These are phyloP conservation scores for Drosophila niveifrons DNA, from an alignment of 2,888 invertebrate genomes.

Conservation along the genomic window DNA sequence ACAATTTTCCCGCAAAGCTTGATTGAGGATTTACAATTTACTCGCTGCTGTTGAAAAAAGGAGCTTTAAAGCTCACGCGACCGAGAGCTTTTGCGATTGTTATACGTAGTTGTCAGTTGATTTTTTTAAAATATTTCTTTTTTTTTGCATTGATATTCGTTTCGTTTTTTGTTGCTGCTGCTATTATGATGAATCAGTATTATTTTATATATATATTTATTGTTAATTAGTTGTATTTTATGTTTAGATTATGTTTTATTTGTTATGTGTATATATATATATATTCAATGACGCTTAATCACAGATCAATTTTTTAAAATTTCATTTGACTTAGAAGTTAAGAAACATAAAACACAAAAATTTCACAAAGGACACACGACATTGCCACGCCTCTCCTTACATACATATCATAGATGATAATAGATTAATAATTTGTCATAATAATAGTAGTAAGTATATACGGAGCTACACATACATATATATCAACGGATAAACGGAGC, in stretches of 20 bases:
- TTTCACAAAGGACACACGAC: constrained; percentile 47
- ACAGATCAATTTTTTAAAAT: constrained; percentile 78
- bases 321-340: constrained; percentile 78
- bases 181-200: constrained; percentile 23
- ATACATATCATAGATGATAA: constrained; percentile 12
- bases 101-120: constrained; percentile 35
- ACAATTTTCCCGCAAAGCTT: constrained; percentile 43
- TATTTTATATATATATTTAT: constrained; percentile 9
- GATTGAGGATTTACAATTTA: constrained; percentile 45
- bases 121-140: constrained; percentile 50
- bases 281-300: constrained; percentile 78
- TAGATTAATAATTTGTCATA: constrained; percentile 17
- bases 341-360: constrained; percentile 72
- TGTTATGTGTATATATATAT: constrained; percentile 40
- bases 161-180: constrained; percentile 47
- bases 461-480: constrained; percentile 50
- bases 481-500: too few species aligned
- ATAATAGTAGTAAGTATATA: constrained; percentile 21
- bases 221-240: constrained; percentile 32
- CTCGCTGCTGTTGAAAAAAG: constrained; percentile 19
- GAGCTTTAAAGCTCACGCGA: constrained; percentile 29
- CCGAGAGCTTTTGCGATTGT: constrained; percentile 29
- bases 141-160: constrained; percentile 43
- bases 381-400: constrained; percentile 14
- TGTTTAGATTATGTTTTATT: constrained; percentile 42